phyloP scores from a whole-genome alignment of 1,140 invertebrate genomes.

The Trinorchestia longiramus region DNA sequence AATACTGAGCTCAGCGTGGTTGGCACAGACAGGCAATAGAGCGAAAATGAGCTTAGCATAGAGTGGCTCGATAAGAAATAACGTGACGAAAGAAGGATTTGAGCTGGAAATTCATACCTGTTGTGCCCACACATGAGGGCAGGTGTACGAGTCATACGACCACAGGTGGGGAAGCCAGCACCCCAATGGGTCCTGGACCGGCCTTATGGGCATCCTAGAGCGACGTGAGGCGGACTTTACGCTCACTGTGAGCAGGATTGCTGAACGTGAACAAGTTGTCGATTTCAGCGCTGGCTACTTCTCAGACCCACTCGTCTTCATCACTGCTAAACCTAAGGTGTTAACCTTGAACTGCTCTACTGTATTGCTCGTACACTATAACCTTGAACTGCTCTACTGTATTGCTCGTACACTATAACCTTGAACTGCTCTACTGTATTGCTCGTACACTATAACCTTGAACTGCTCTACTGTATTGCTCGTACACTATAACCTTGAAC shows the following conservation, averaged over 20 bases:
- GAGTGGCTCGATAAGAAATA: no score
- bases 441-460: no score
- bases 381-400: no score
- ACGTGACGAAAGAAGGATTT: no score
- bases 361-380: no score
- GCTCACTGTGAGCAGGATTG: constrained; percentile 64
- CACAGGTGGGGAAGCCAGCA: constrained; percentile 63
- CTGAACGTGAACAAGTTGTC: constrained; percentile 57
- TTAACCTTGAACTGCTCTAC: no score
- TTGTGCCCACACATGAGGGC: neutral
- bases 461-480: no score
- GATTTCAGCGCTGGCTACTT: constrained; percentile 60
- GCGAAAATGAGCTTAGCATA: neutral
- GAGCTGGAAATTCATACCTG: no score
- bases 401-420: no score
- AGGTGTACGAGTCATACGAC: constrained; percentile 61
- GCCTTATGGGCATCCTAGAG: constrained; percentile 65
- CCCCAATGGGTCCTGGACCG: constrained; percentile 66
- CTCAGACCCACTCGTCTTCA: constrained; percentile 60
- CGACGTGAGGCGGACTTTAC: constrained; percentile 58
- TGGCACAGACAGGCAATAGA: neutral
- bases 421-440: no score
- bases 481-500: no score
- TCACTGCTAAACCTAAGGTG: constrained; percentile 57
- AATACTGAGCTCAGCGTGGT: neutral